Evolutionary conservation across 2,888 invertebrate genomes (phyloP).

Genomic region (Dicyrtomina minuta): DNA sequence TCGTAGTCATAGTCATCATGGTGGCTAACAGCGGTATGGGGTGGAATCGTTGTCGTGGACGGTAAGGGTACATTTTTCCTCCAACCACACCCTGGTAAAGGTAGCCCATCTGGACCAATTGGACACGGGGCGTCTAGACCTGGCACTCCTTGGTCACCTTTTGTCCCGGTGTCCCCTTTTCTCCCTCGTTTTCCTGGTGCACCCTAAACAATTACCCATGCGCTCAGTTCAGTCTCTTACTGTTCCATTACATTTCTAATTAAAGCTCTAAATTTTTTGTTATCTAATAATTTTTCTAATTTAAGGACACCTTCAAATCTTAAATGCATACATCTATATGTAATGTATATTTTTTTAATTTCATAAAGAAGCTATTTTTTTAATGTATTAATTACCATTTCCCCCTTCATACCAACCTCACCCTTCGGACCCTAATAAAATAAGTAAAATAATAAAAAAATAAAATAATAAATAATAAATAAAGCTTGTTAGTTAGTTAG

Average conservation of each 20-base stretch:
- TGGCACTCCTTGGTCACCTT: slow-evolving; percentile 67
- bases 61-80: slow-evolving; percentile 31
- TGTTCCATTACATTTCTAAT: too few species aligned
- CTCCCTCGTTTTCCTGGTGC: slow-evolving; percentile 66
- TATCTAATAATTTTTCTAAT: too few species aligned
- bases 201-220: slow-evolving; percentile 12
- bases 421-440: slow-evolving; percentile 63
- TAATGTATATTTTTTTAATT: neutral
- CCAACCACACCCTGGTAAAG: slow-evolving; percentile 78
- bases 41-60: slow-evolving; percentile 31
- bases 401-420: slow-evolving; percentile 84
- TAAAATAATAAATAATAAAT: slow-evolving; percentile 18
- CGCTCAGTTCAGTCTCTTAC: too few species aligned
- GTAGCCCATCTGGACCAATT: slow-evolving; percentile 90
- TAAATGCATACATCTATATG: neutral
- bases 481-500: slow-evolving; percentile 39
- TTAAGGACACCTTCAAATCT: too few species aligned
- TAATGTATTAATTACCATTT: slow-evolving; percentile 59
- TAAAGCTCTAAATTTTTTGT: too few species aligned
- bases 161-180: slow-evolving; percentile 88
- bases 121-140: slow-evolving; percentile 99
- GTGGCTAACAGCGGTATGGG: slow-evolving; percentile 20
- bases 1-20: slow-evolving; percentile 40
- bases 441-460: slow-evolving; percentile 27
- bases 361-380: neutral